Base-by-base conservation (phyloP, 2,113 vertebrate genomes). In the Stegastes partitus region DNA sequence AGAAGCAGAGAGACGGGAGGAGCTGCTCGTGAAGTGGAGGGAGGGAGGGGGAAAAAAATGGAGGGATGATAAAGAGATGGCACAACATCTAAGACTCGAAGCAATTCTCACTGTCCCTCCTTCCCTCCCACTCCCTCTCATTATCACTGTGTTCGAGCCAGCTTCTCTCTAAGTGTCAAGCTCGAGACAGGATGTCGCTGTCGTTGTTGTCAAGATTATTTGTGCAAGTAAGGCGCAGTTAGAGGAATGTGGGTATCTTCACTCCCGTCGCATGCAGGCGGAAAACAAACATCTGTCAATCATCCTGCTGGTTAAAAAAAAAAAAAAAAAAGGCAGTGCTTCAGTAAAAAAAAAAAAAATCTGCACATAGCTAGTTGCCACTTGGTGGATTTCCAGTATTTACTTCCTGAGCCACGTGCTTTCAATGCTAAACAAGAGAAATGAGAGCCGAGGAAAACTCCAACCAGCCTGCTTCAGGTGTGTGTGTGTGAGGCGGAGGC, bases 71-170 rank as follows among this genome's bases (percentile, higher is more conserved):
- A 79, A 82, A 89, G 73, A 83, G 67, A 83, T 87, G 88, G 84
- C 83, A 85, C 69, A 63, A 59, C 77, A 83, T 92, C 79, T 85
- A 73, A 92, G 86, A 77, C 65, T 23, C 74, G 77, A 72, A 71
- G 82, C 58, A 74, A 69, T 78, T 80, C 82, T 72, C 77, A 31
- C 63, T 68, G 49, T 88, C 64, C 82, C 70, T 78, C 74, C 71
- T 79, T 71, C 79, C 85, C 82, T 88, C 77, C 87, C 82, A 70
- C 88, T 80, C 81, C 11, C 72, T 83, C 89, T 91, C 87, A 89
- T 90, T 88, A 90, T 72, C 77, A 62, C 44, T 45, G 54, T 67
- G 57, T 72, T 75, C 69, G 53, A 50, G 42, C 75, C 77, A 59
- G 66, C 61, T 80, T 62, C 84, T 83, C 77, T 82, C 67, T 18